phyloP scores from a whole-genome alignment of 2,113 vertebrate genomes.

The Falco punctatus region DNA sequence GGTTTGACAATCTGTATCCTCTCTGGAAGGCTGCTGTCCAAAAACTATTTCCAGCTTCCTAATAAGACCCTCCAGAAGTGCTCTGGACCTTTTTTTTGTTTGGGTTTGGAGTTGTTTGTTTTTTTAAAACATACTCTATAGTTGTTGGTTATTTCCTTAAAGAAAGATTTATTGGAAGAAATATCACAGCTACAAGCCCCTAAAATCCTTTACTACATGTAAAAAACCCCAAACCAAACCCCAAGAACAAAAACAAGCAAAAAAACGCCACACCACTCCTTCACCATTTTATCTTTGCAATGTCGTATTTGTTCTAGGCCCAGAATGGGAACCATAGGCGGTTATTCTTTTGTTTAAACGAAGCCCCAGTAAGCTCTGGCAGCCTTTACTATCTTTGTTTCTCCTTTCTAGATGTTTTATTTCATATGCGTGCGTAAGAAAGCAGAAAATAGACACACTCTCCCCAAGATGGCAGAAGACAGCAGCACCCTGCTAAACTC shows the following conservation, averaged over 20 bases:
- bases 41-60: neutral
- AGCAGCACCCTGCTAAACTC: neutral
- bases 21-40: neutral
- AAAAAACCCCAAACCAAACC: neutral
- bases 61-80: neutral
- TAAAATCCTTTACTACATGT: neutral
- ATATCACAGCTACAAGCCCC: neutral
- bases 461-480: neutral
- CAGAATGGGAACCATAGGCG: neutral
- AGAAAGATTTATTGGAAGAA: neutral
- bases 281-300: neutral
- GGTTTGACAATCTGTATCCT: neutral
- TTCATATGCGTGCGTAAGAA: neutral
- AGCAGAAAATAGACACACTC: fast-evolving
- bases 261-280: neutral
- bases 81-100: neutral
- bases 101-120: neutral
- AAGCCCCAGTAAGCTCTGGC: neutral
- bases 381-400: neutral
- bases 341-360: neutral
- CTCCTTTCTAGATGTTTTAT: neutral
- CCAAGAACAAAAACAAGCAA: too few species aligned
- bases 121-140: neutral
- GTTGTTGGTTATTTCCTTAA: fast-evolving
- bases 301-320: neutral